Evolutionary conservation across 2,113 vertebrate genomes (phyloP).

Genomic region (Aleadryas rufinucha): DNA sequence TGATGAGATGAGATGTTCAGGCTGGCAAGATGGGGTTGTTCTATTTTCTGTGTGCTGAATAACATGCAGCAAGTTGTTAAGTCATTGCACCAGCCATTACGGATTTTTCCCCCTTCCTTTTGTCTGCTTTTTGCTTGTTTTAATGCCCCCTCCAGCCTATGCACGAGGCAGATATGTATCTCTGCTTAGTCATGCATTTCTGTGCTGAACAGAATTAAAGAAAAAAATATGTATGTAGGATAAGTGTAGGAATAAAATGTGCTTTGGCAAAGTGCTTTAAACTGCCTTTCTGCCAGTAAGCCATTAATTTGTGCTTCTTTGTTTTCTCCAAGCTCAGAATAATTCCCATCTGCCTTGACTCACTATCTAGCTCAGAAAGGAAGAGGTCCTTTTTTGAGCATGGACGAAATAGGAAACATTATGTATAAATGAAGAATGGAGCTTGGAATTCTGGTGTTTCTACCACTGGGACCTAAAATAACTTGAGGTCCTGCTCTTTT

Average conservation of each 20-base stretch:
- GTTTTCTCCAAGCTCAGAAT: conserved; percentile 64
- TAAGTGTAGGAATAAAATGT: conserved; percentile 51
- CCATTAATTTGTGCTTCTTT: conserved; percentile 65
- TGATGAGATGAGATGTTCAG: not conserved
- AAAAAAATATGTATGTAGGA: conserved; percentile 10
- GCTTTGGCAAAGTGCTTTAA: conserved; percentile 40
- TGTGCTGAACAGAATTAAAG: conserved; percentile 3
- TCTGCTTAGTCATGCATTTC: conserved; percentile 7
- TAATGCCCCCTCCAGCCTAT: not conserved
- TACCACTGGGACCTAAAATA: conserved; percentile 50
- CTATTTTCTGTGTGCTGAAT: not conserved
- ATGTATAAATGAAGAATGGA: conserved; percentile 6
- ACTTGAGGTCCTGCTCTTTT: conserved; percentile 52
- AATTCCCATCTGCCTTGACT: conserved; percentile 64
- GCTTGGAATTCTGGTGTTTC: conserved; percentile 34
- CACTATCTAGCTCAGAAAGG: conserved; percentile 40
- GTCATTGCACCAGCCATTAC: not conserved
- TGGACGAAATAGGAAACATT: not conserved
- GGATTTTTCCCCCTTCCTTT: not conserved
- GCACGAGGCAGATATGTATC: not conserved
- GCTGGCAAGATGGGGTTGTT: not conserved
- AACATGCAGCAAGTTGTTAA: not conserved
- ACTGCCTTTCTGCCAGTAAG: conserved; percentile 50
- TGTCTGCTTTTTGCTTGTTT: not conserved
- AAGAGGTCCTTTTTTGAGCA: conserved; percentile 28